phyloP scores from a whole-genome alignment of 2,888 invertebrate species.

The Lasioglossum calceatum region DNA sequence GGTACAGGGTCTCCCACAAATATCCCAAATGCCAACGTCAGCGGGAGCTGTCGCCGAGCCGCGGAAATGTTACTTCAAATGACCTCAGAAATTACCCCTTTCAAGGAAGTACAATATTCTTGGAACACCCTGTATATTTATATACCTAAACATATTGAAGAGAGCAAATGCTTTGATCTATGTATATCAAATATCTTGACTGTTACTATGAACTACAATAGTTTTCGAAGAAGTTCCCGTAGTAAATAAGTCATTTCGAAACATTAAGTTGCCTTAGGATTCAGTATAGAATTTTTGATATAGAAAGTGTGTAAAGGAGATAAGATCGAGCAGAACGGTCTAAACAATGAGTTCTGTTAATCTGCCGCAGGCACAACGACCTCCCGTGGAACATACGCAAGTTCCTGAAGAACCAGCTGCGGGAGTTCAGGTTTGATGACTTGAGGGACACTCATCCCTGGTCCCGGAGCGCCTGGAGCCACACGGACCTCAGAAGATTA shows the following conservation, averaged over 20 bases:
- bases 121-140: background rate
- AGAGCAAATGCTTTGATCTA: background rate
- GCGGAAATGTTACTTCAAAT: background rate
- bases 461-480: constrained; percentile 91
- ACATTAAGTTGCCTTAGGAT: background rate
- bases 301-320: background rate
- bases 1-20: background rate
- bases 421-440: constrained; percentile 92
- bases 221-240: background rate
- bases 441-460: constrained; percentile 89
- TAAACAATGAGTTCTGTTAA: constrained; percentile 7
- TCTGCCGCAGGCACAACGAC: constrained; percentile 91
- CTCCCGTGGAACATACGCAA: constrained; percentile 96
- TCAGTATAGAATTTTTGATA: background rate
- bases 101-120: background rate
- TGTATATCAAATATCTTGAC: background rate
- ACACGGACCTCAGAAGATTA: constrained; percentile 91
- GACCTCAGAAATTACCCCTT: too few species aligned
- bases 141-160: background rate
- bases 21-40: too few species aligned
- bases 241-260: background rate
- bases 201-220: background rate
- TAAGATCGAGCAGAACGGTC: background rate
- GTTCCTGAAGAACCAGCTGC: constrained; percentile 94
- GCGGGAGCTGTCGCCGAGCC: too few species aligned